Percentiles rank a stretch among this genome's conserved stretches.
phyloP scores from a whole-genome alignment of 1,140 invertebrate genomes.

The Tetranychus urticae region DNA sequence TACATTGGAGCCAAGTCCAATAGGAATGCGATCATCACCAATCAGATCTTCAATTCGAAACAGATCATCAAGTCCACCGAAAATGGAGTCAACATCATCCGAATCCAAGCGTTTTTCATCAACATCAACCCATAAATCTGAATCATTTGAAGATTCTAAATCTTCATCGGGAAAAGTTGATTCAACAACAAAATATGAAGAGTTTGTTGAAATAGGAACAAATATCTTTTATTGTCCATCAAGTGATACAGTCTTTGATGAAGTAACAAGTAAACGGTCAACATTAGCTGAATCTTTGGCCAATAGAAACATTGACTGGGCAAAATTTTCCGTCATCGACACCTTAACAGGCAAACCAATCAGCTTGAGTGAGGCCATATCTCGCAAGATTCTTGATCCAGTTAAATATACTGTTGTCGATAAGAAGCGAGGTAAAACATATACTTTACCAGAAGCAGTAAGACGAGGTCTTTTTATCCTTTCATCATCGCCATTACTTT shows the following conservation, averaged over 20 bases:
- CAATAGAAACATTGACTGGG: not conserved
- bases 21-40: not conserved
- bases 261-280: slow-evolving; percentile 45
- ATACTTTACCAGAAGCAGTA: slow-evolving; percentile 35
- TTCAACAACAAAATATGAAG: not conserved
- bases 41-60: not conserved
- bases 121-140: no score
- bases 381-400: slow-evolving; percentile 47
- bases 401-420: slow-evolving; percentile 46
- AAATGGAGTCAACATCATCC: no score
- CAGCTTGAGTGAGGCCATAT: slow-evolving; percentile 59
- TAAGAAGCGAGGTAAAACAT: slow-evolving; percentile 40
- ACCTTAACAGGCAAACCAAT: slow-evolving; percentile 51
- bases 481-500: not conserved
- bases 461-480: slow-evolving; percentile 18
- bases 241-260: slow-evolving; percentile 35
- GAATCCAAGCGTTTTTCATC: no score
- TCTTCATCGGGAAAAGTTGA: not conserved
- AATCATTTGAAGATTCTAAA: not conserved
- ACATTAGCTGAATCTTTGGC: slow-evolving; percentile 52
- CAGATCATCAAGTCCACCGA: no score
- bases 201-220: not conserved
- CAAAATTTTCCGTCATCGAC: slow-evolving; percentile 46
- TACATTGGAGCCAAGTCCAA: not conserved
- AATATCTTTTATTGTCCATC: not conserved